These are phyloP conservation scores for Frankliniella intonsa DNA, from an alignment of 2,888 invertebrate species.

Conservation along the genomic window DNA sequence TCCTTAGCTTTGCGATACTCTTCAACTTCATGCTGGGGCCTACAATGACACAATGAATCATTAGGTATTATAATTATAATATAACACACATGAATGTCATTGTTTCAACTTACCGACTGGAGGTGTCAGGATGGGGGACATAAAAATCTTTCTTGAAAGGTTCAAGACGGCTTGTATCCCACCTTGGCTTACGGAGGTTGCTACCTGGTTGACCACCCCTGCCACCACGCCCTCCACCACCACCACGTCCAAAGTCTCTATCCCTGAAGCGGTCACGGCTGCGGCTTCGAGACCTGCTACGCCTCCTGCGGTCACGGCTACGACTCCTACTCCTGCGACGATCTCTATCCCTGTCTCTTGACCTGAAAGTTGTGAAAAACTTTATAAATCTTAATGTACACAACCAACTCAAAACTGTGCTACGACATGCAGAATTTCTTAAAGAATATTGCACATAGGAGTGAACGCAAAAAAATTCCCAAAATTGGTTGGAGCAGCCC, in stretches of 20 bases:
- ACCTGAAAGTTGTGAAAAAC: neutral
- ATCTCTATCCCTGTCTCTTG: neutral
- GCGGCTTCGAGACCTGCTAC: conserved; percentile 22
- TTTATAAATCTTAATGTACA: neutral
- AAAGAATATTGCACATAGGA: neutral
- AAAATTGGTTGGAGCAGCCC: neutral
- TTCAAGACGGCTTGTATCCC: conserved; percentile 75
- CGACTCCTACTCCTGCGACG: neutral
- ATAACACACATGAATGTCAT: neutral
- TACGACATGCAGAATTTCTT: neutral
- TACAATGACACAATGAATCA: conserved; percentile 39
- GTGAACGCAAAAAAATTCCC: neutral
- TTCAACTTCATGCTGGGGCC: conserved; percentile 62
- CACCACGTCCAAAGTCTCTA: conserved; percentile 35
- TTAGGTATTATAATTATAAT: neutral
- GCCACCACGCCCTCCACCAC: conserved; percentile 44
- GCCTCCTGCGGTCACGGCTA: neutral
- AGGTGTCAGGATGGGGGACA: conserved; percentile 71
- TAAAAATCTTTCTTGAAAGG: conserved; percentile 95
- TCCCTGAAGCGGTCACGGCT: conserved; percentile 31
- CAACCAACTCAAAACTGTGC: neutral
- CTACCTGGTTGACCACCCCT: conserved; percentile 47
- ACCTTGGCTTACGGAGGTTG: conserved; percentile 75
- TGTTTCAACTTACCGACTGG: conserved; percentile 43
- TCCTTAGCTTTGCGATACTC: conserved; percentile 73